phyloP scores from a whole-genome alignment of 2,113 vertebrate genomes.

The Cynocephalus volans region DNA sequence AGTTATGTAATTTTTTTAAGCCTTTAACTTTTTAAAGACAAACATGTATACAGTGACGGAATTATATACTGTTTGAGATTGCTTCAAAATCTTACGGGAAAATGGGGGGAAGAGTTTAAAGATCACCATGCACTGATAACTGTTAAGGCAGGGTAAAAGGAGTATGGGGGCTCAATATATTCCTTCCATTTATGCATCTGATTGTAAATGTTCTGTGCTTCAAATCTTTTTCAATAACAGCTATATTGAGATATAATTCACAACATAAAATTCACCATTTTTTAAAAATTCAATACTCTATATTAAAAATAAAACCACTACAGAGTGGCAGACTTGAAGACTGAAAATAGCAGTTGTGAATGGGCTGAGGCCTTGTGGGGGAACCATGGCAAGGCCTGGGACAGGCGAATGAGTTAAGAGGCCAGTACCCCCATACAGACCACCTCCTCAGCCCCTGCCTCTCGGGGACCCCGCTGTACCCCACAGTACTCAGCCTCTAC shows the following conservation, averaged over 20 bases:
- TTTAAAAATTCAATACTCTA: constrained; percentile 64
- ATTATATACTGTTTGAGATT: not conserved
- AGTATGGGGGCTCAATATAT: not conserved
- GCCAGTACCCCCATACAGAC: constrained; percentile 97
- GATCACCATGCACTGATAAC: not conserved
- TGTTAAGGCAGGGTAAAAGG: not conserved
- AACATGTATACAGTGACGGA: not conserved
- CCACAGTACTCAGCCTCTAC: constrained; percentile 88
- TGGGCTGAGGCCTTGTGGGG: constrained; percentile 83
- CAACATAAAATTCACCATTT: not conserved
- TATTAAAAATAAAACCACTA: constrained; percentile 86
- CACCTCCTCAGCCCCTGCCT: constrained; percentile 94
- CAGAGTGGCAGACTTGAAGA: constrained; percentile 77
- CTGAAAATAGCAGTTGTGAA: constrained; percentile 90
- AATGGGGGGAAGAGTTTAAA: not conserved
- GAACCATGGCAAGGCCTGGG: constrained; percentile 50
- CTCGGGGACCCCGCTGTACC: constrained; percentile 91
- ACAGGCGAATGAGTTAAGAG: constrained; percentile 89
- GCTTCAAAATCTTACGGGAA: not conserved
- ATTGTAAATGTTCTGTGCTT: not conserved
- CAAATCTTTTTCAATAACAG: not conserved
- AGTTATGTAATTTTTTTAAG: not conserved
- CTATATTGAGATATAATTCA: not conserved
- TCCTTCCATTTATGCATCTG: not conserved
- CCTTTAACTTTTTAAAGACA: not conserved